phyloP scores from a whole-genome alignment of 2,113 vertebrate species.

The Burhinus oedicnemus region DNA sequence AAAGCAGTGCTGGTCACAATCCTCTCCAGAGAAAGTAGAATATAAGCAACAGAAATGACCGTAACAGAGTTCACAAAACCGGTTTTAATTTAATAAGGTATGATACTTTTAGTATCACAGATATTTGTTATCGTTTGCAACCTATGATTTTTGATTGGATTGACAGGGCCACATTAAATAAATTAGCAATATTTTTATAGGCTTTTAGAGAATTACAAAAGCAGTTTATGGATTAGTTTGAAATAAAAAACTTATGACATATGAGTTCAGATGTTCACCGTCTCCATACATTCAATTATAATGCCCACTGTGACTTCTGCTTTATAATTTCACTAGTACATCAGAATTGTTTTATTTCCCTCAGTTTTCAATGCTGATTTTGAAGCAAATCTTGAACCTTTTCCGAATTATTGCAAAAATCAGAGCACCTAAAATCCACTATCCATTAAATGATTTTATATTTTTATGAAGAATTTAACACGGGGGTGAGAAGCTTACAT shows the following conservation, averaged over 20 bases:
- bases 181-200: background rate
- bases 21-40: background rate
- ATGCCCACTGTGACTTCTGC: background rate
- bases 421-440: background rate
- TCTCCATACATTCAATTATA: background rate
- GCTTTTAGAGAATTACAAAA: slow-evolving; percentile 8
- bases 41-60: background rate
- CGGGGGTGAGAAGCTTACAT: background rate
- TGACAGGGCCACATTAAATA: background rate
- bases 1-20: background rate
- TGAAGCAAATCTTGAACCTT: background rate
- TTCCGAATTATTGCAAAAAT: background rate
- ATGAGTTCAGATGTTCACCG: background rate
- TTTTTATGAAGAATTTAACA: background rate
- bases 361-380: background rate
- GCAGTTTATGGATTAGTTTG: background rate
- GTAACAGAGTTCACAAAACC: background rate
- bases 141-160: background rate
- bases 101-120: background rate
- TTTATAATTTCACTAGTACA: background rate
- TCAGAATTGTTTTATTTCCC: background rate
- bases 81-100: background rate
- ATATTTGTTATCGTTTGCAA: background rate
- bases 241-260: background rate
- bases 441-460: background rate